Conservation (phyloP, 2,797 vertebrate species). For the Percopsis omiscomaycus region DNA sequence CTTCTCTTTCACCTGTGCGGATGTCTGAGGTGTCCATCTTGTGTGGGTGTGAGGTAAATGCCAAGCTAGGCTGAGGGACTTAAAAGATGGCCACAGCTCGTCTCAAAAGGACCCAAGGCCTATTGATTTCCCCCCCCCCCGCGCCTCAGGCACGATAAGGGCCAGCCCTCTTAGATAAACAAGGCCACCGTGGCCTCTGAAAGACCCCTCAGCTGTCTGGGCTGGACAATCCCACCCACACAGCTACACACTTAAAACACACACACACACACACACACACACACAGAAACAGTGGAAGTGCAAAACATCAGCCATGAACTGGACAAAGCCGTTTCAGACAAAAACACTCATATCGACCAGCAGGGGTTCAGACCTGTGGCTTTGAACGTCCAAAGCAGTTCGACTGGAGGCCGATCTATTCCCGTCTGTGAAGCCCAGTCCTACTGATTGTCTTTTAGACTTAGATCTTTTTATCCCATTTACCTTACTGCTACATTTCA, state of each 20-base stretch:
- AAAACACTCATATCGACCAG: constrained; percentile 68
- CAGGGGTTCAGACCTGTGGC: constrained; percentile 55
- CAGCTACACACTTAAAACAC: background rate
- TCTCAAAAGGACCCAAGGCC: constrained; percentile 70
- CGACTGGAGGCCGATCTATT: constrained; percentile 31
- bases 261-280: constrained; percentile 25
- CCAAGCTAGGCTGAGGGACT: constrained; percentile 55
- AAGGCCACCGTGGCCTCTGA: constrained; percentile 71
- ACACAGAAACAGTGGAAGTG: constrained; percentile 33
- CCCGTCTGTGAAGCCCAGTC: constrained; percentile 46
- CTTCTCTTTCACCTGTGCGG: constrained; percentile 16
- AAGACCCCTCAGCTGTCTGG: constrained; percentile 69
- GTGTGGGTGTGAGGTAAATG: constrained; percentile 62
- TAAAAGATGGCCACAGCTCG: constrained; percentile 66
- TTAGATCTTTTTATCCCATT: constrained; percentile 29
- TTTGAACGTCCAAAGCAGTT: constrained; percentile 63
- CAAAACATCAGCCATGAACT: constrained; percentile 69
- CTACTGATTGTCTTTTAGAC: constrained; percentile 35
- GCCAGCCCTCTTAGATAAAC: constrained; percentile 75
- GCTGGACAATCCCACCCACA: constrained; percentile 58
- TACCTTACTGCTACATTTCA: constrained; percentile 15
- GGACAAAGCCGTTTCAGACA: constrained; percentile 71
- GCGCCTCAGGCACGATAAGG: constrained; percentile 68
- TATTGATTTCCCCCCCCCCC: constrained; percentile 69
- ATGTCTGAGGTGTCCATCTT: constrained; percentile 53